A percentile compares a stretch with the other conserved stretches of the same genome.
Evolutionary conservation across 2,888 invertebrate species (phyloP).

Genomic region (Sceliomorpha sp.): DNA sequence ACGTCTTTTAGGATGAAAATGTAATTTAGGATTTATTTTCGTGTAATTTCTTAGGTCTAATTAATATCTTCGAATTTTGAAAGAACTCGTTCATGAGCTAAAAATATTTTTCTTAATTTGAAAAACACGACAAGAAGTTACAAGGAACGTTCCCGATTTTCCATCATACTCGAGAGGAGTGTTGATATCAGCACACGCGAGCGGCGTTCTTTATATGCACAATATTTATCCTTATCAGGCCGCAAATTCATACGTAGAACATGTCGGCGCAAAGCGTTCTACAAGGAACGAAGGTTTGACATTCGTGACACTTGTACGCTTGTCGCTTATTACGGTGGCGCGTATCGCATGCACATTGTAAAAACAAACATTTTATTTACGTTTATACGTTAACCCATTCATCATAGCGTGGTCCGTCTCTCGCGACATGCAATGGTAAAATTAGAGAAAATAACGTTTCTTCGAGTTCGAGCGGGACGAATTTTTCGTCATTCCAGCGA

Average conservation of each 20-base stretch:
- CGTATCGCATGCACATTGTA: constrained; percentile 14
- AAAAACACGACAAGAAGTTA: too few relatives aligned
- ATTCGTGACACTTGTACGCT: constrained; percentile 36
- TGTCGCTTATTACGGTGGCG: constrained; percentile 17
- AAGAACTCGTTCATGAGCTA: too few relatives aligned
- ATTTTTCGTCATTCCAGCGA: not conserved
- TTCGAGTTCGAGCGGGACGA: not conserved
- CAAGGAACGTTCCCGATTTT: too few relatives aligned
- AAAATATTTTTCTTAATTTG: too few relatives aligned
- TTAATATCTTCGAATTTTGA: too few relatives aligned
- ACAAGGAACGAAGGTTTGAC: constrained; percentile 37
- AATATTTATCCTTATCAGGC: constrained; percentile 38
- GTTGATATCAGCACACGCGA: constrained; percentile 26
- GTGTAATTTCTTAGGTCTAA: too few relatives aligned
- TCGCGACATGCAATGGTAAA: not conserved
- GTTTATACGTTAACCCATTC: constrained; percentile 16
- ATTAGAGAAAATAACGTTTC: too few relatives aligned
- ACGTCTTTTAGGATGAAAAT: too few relatives aligned
- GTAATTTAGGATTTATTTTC: too few relatives aligned
- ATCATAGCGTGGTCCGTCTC: constrained; percentile 9
- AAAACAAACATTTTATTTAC: constrained; percentile 43
- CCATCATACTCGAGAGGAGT: too few relatives aligned
- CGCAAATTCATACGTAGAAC: constrained; percentile 1
- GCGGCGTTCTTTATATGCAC: constrained; percentile 21
- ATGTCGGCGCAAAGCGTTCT: constrained; percentile 11